Conservation (phyloP, 2,888 invertebrate species). For the Spodoptera exigua region DNA sequence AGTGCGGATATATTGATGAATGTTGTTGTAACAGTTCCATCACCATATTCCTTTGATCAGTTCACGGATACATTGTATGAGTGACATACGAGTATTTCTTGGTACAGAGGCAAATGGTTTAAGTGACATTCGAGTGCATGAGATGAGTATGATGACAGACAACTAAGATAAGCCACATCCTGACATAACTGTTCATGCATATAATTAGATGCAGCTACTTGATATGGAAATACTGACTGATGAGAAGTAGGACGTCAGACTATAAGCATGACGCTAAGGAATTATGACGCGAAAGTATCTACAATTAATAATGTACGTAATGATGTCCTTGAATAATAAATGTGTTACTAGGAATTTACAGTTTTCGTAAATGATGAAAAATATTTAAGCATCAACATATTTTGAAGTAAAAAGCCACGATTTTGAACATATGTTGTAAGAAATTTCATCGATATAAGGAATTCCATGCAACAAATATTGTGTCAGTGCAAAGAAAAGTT, state of each 20-base stretch:
- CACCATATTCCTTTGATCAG: background rate
- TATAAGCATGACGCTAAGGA: background rate
- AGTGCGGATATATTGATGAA: background rate
- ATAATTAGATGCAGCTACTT: slow-evolving; percentile 5
- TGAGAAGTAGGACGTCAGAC: background rate
- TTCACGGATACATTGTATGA: background rate
- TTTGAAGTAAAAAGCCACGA: background rate
- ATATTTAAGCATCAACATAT: background rate
- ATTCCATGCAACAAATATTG: slow-evolving; percentile 2
- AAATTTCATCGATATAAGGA: background rate
- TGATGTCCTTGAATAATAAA: background rate
- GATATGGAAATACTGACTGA: background rate
- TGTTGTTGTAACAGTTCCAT: background rate
- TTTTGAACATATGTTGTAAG: no score
- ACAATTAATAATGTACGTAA: background rate
- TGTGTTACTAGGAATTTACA: background rate
- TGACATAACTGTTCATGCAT: slow-evolving; percentile 17
- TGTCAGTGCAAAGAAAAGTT: slow-evolving; percentile 5
- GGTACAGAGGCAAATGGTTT: background rate
- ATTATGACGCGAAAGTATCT: background rate
- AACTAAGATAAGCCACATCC: slow-evolving; percentile 28
- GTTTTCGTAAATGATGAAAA: background rate
- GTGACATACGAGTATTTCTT: slow-evolving; percentile 4
- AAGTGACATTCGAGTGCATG: slow-evolving; percentile 17
- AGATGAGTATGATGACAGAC: slow-evolving; percentile 9